Evolutionary conservation across 2,888 invertebrate genomes (phyloP).

Genomic region (Nephrotoma flavescens): DNA sequence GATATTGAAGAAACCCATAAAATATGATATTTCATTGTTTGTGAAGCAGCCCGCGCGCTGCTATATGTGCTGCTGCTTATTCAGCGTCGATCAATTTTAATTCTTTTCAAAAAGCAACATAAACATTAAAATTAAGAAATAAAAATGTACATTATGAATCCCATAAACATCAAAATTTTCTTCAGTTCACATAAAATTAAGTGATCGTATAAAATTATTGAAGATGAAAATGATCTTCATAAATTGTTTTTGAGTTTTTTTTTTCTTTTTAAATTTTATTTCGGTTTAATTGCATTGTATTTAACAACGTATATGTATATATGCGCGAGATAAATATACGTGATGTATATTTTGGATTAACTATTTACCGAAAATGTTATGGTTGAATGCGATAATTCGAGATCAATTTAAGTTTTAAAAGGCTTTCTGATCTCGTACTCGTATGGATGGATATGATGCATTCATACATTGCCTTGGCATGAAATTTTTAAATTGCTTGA

Average conservation of each 20-base stretch:
- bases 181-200: neutral
- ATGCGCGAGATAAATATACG: neutral
- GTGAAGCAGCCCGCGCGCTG: neutral
- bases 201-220: neutral
- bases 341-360: neutral
- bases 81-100: neutral
- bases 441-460: neutral
- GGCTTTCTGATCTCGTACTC: neutral
- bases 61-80: neutral
- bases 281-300: neutral
- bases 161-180: neutral
- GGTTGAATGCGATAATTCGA: neutral
- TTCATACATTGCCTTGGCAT: neutral
- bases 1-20: neutral
- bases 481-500: neutral
- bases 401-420: neutral
- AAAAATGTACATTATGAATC: neutral
- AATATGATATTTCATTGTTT: neutral
- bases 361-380: neutral
- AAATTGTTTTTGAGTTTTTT: neutral
- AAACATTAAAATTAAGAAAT: neutral
- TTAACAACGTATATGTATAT: neutral
- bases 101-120: neutral
- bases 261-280: neutral
- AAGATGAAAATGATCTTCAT: neutral